Percentiles rank a stretch among this genome's conserved stretches.
Conservation (phyloP, 2,113 vertebrate species). For the Melospiza georgiana region DNA sequence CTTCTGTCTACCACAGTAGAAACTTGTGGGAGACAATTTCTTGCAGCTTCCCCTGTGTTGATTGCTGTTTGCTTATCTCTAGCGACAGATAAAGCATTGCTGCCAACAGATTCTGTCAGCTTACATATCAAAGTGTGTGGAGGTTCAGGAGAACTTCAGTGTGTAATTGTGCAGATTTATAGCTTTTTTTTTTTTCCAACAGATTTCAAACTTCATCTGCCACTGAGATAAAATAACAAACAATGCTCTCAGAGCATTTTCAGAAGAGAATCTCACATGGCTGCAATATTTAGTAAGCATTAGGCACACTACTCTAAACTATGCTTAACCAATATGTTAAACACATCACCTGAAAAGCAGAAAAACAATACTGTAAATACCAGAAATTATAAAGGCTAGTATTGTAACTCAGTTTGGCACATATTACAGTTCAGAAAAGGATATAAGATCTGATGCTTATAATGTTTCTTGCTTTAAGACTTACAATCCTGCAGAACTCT, state of each 20-base stretch:
- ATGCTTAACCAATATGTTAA: background rate
- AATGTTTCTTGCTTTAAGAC: background rate
- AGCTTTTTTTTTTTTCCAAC: background rate
- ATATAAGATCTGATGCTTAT: background rate
- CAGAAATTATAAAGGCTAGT: background rate
- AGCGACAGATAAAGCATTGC: conserved; percentile 59
- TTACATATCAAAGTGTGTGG: conserved; percentile 42
- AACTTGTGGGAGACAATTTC: conserved; percentile 66
- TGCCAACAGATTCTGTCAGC: conserved; percentile 67
- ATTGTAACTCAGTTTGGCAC: background rate
- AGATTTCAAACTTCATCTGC: conserved; percentile 45
- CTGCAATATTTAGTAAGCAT: background rate
- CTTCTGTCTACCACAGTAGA: conserved; percentile 59
- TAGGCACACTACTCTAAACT: background rate
- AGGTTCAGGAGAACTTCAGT: conserved; percentile 55
- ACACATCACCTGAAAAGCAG: background rate
- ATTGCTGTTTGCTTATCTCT: conserved; percentile 68
- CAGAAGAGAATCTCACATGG: background rate
- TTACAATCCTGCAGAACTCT: background rate
- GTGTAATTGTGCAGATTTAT: conserved; percentile 43
- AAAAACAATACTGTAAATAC: background rate
- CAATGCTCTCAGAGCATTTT: conserved; percentile 1
- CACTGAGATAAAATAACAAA: conserved; percentile 11
- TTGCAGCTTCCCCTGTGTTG: conserved; percentile 65
- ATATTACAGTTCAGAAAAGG: background rate